phyloP scores from a whole-genome alignment of 2,888 invertebrate species.

The Pachydiplax longipennis region DNA sequence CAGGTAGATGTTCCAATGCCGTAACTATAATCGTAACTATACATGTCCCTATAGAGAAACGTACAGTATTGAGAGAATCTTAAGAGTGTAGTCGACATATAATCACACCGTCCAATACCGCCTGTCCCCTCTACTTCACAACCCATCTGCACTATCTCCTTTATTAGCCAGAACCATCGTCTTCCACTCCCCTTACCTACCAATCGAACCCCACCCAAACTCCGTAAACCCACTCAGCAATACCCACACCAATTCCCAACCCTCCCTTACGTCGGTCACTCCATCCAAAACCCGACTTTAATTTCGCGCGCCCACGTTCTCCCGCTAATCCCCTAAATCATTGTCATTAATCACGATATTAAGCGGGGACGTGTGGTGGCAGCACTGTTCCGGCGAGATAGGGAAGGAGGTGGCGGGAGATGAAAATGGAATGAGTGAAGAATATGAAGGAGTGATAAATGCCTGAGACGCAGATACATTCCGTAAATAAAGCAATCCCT shows the following conservation, averaged over 20 bases:
- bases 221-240: not conserved
- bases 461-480: conserved; percentile 5
- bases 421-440: conserved; percentile 24
- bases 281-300: conserved; percentile 41
- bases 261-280: conserved; percentile 38
- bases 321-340: conserved; percentile 35
- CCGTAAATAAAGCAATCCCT: conserved; percentile 39
- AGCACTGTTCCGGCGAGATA: conserved; percentile 30
- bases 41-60: not conserved
- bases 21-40: not conserved
- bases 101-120: not conserved
- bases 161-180: not conserved
- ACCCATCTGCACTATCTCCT: not conserved
- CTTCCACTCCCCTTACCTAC: not conserved
- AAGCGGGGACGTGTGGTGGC: conserved; percentile 35
- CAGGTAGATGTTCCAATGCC: too few relatives aligned
- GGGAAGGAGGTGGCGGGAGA: not conserved
- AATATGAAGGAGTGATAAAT: conserved; percentile 6
- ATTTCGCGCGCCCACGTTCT: conserved; percentile 18
- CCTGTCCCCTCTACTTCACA: not conserved
- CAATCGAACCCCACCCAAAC: not conserved
- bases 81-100: not conserved
- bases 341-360: conserved; percentile 43
- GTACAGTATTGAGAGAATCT: not conserved
- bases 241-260: not conserved